Base-by-base conservation (phyloP, 2,888 invertebrate species). In the Norana najaformis region DNA sequence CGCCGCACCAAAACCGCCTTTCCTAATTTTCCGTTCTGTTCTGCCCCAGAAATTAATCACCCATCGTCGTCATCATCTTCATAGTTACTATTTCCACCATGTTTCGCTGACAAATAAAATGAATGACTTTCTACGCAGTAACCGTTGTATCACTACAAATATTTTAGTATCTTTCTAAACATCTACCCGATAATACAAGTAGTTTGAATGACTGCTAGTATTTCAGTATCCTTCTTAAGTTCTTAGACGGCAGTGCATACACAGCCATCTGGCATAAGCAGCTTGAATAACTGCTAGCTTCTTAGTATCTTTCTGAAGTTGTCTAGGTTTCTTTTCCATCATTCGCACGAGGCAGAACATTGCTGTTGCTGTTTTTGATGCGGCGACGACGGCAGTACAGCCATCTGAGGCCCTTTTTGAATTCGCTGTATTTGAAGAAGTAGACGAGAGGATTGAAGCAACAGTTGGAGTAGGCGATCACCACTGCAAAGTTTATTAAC, bases 391-490 rank as follows among this genome's bases (percentile, higher is more conserved):
- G 85, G 6, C 85, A 18, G 36, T 85, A 85, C 35, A 85, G 23
- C 85, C 85, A 85, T 85, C 37, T 30, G 6, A 85, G n/a, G 35
- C 85, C 85, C 14, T 35, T 35, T n/a, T 85, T 30, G 34, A 85
- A 85, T 18, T 85, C 85, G 35, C 20, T 35, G 36, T 85, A 85
- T 35, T 85, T 85, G 85, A 85, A 36, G 85, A 85, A 85, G 36
- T 85, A 85, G 85, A 85, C 85, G 36, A 85, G 35, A 35, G 85
- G 85, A 36, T 85, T 85, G 85, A 85, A 36, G 85, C 85, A 85
- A 37, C 85, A 85, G 37, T 85, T 85, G 85, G 85, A 85, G 37
- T 85, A 85, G 85, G 85, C 85, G 2, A 85, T 20, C 20, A 85
- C 85, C 36, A 35, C 35, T 35, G 85, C 11, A 16, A 37, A 23